A percentile compares a stretch with the other conserved stretches of the same genome.
Evolutionary conservation across 2,797 vertebrate species (phyloP).

Genomic region (Acipenser transmontanus): DNA sequence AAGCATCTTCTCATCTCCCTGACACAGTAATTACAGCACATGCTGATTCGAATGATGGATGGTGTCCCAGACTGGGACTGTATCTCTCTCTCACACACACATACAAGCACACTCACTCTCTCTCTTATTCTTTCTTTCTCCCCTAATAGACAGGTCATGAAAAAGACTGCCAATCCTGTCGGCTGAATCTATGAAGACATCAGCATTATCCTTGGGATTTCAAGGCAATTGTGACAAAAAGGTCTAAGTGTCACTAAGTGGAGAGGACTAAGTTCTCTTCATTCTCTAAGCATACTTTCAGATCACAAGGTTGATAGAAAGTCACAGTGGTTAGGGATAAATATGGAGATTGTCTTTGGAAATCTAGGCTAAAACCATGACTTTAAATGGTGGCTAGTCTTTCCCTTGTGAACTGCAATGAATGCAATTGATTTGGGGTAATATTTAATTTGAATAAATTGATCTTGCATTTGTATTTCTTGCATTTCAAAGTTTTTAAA

Average conservation of each 20-base stretch:
- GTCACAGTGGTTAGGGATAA: too few species aligned
- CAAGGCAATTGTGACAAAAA: neutral
- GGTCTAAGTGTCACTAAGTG: neutral
- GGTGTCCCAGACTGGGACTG: slow-evolving; percentile 69
- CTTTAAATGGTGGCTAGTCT: too few species aligned
- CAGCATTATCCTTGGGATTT: neutral
- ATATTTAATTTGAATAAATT: too few species aligned
- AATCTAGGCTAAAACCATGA: too few species aligned
- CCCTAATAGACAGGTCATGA: slow-evolving; percentile 12
- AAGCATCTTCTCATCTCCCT: slow-evolving; percentile 71
- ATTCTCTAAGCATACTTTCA: too few species aligned
- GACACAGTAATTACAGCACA: slow-evolving; percentile 83
- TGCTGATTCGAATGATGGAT: slow-evolving; percentile 78
- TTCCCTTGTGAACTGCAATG: too few species aligned
- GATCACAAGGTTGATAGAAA: too few species aligned
- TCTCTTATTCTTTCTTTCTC: slow-evolving; percentile 11
- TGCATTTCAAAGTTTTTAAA: too few species aligned
- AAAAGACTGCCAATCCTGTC: slow-evolving; percentile 6
- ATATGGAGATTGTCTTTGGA: too few species aligned
- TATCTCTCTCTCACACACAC: slow-evolving; percentile 37
- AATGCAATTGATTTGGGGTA: too few species aligned
- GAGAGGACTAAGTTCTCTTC: neutral
- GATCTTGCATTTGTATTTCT: too few species aligned
- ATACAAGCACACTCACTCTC: slow-evolving; percentile 6
- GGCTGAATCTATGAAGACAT: neutral